phyloP scores from a whole-genome alignment of 2,888 invertebrate genomes.

The Nowickia ferox region DNA sequence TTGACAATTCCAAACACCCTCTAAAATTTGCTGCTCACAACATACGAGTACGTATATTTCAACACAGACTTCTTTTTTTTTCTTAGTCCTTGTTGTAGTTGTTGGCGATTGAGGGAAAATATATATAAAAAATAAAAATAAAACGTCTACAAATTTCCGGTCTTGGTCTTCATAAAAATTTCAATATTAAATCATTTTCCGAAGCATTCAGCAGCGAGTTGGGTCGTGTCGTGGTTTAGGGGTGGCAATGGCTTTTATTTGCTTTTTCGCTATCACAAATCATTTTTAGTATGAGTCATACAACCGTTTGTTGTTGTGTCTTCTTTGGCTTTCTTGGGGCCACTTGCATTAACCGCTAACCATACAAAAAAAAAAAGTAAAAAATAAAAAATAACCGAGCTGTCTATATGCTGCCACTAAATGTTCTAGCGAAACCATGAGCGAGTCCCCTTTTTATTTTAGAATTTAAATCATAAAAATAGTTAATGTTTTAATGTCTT shows the following conservation, averaged over 20 bases:
- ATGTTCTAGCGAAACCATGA: constrained; percentile 14
- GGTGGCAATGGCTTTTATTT: constrained; percentile 56
- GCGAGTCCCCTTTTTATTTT: constrained; percentile 4
- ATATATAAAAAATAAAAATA: background rate
- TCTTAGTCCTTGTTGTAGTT: constrained; percentile 29
- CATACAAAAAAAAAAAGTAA: background rate
- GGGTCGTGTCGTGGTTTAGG: constrained; percentile 9
- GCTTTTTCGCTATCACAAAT: constrained; percentile 52
- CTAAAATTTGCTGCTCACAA: constrained; percentile 13
- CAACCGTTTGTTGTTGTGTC: constrained; percentile 8
- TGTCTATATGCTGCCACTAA: constrained; percentile 4
- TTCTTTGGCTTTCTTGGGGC: constrained; percentile 23
- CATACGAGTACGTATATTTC: background rate
- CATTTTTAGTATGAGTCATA: constrained; percentile 66
- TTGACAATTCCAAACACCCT: constrained; percentile 41
- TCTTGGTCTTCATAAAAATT: constrained; percentile 58
- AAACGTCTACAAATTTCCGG: constrained; percentile 62
- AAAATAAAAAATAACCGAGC: background rate
- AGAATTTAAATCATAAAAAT: constrained; percentile 61
- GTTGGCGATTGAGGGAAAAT: background rate
- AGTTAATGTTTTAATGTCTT: constrained; percentile 35
- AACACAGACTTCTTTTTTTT: background rate
- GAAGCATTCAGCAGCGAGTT: background rate
- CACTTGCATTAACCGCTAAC: constrained; percentile 47
- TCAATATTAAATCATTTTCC: constrained; percentile 48